Base-by-base conservation (phyloP, 2,797 vertebrate species). In the Chaetophractus vellerosus region DNA sequence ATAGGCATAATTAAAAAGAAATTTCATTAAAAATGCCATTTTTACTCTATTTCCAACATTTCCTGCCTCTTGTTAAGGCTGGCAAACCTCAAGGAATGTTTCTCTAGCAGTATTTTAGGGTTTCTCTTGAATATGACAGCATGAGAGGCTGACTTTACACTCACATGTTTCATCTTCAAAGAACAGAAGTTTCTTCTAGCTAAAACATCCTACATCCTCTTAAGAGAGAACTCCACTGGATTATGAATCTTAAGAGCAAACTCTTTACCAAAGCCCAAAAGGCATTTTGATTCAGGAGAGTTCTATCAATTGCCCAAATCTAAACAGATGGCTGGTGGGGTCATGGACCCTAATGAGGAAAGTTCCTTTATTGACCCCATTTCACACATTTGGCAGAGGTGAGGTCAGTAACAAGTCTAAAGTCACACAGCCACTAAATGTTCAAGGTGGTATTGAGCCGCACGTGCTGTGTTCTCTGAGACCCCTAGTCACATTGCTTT, bases 161-260 rank as follows among this genome's bases (percentile, higher is more conserved):
- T 68, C 45, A 80, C 38, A 64, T 75, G 63, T 55, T 76, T 90
- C 38, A 45, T 80, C 69, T 91, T 86, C 50, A 90, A 93, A 75
- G 21, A 6, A 71, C 38, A 68, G 11, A 74, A 57, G 12, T 79
- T 36, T n/a, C 16, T 59, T 38, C 5, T 45, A 90, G 45, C 52
- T 80, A 61, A 91, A 88, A 75, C 2, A n/a, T 12, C 71, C 2
- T 48, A 7, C 5, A n/a, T 63, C 36, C 26, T 83, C 36, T 89
- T 33, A 50, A 41, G 11, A 57, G 59, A 74, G 48, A 83, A 26
- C 1, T 14, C 26, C 21, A 52, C 15, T 82, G 9, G 3, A 69
- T 57, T 66, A 19, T 26, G 38, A 55, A 68, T 74, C 33, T 78
- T 57, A 55, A 2, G 75, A 48, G 15, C 50, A 80, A 86, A 92